Base-by-base conservation (phyloP, 2,888 invertebrate genomes). In the Nephrotoma guestfalica region DNA sequence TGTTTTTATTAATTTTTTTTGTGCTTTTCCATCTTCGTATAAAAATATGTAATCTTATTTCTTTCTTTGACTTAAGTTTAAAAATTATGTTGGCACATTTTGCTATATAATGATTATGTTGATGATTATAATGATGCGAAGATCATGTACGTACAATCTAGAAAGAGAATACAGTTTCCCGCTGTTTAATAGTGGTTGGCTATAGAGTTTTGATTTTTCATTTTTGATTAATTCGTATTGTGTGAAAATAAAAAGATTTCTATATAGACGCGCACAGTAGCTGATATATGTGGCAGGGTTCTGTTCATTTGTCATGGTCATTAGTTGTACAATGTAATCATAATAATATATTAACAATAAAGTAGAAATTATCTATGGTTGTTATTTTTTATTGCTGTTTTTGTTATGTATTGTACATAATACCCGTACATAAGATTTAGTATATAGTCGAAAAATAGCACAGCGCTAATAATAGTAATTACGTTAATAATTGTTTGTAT, bases 221-320 rank as follows among this genome's bases (percentile, higher is more conserved):
- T 71, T 30, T 71, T 71, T 71, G 71, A 71, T 71, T 71, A 71
- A 71, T 71, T 71, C 30, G 71, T 71, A 71, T 71, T 71, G 71
- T 71, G 71, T 71, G 71, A 71, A 71, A 71, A 71, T 71, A 71
- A 71, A 18, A 71, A 71, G 71, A 71, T 71, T 30, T 71, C 9
- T 71, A 71, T 11, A 71, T 13, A 47, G 6, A 9, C 71, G 30
- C 30, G 13, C 18, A 85, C 85, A 85, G 85, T 85, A 85, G 85
- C 85, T 85, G 85, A 84, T 84, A 84, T 30, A 30, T 2, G 30
- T 84, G 84, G 41, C 84, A 84, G 42, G 43, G 86, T 43, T 45
- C 43, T 40, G 18, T 86, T 86, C 51, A 86, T 86, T 86, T 86
- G 51, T 86, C 86, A 86, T 86, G 86, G 86, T 86, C 86, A 86